phyloP scores from a whole-genome alignment of 2,797 vertebrate genomes.

The Sarcoramphus papa region DNA sequence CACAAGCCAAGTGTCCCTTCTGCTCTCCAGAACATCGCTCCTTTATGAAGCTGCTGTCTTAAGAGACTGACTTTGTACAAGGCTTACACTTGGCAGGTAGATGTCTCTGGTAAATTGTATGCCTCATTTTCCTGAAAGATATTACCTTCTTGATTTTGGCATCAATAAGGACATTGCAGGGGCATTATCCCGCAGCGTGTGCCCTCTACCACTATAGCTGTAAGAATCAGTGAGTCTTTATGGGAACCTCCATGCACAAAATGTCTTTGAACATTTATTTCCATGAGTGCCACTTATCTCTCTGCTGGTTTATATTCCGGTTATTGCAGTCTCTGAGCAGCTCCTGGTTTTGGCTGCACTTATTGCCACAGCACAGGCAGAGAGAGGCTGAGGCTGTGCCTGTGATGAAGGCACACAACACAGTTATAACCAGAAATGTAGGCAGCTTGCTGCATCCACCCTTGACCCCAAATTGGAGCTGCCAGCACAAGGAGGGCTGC shows the following conservation, averaged over 20 bases:
- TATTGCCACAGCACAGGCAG: background rate
- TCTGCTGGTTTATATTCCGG: background rate
- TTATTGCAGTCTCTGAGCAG: background rate
- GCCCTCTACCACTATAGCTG: background rate
- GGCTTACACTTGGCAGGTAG: background rate
- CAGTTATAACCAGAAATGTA: background rate
- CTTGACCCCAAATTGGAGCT: accelerated
- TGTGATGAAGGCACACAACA: background rate
- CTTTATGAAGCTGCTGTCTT: background rate
- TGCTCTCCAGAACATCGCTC: background rate
- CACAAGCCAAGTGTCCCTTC: background rate
- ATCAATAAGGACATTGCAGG: background rate
- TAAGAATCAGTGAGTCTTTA: background rate
- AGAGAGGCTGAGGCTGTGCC: background rate
- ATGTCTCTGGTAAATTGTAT: background rate
- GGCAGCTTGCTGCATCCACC: background rate
- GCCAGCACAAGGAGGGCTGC: background rate
- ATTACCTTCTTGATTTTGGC: background rate
- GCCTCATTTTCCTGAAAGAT: background rate
- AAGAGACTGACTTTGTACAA: background rate
- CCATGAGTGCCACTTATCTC: background rate
- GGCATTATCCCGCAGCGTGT: accelerated
- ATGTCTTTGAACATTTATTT: background rate
- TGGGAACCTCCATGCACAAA: background rate
- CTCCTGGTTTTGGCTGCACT: background rate